Percentiles rank a stretch among this genome's conserved stretches.
phyloP scores from a whole-genome alignment of 2,797 vertebrate genomes.

The Syncerus caffer region DNA sequence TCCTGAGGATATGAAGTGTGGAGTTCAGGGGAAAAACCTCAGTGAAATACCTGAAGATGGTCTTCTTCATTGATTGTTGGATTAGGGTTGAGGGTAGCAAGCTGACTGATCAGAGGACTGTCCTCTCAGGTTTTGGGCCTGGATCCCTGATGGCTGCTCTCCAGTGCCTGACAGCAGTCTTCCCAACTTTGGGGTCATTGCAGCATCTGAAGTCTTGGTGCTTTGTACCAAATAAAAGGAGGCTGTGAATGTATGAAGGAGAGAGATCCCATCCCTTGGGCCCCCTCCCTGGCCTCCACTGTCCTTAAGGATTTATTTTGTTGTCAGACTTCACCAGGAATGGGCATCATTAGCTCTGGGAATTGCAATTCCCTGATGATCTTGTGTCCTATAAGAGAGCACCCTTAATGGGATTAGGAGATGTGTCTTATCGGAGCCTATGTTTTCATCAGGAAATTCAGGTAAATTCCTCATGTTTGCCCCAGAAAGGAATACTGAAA shows the following conservation, averaged over 20 bases:
- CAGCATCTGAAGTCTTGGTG: neutral
- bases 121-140: neutral
- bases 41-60: neutral
- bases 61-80: neutral
- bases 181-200: neutral
- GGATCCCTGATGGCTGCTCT: neutral
- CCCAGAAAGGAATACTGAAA: constrained; percentile 27
- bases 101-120: neutral
- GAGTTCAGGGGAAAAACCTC: neutral
- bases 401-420: neutral
- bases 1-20: neutral
- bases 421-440: neutral
- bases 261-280: neutral
- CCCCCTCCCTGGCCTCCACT: neutral
- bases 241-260: neutral
- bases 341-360: neutral
- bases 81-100: neutral
- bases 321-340: neutral
- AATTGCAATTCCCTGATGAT: neutral
- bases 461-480: neutral
- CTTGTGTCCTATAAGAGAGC: neutral
- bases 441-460: constrained; percentile 32
- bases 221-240: constrained; percentile 11
- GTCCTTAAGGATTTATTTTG: neutral
- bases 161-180: neutral